These are phyloP conservation scores for Corythornis madagascariensis DNA, from an alignment of 2,113 vertebrate genomes.

Conservation along the genomic window DNA sequence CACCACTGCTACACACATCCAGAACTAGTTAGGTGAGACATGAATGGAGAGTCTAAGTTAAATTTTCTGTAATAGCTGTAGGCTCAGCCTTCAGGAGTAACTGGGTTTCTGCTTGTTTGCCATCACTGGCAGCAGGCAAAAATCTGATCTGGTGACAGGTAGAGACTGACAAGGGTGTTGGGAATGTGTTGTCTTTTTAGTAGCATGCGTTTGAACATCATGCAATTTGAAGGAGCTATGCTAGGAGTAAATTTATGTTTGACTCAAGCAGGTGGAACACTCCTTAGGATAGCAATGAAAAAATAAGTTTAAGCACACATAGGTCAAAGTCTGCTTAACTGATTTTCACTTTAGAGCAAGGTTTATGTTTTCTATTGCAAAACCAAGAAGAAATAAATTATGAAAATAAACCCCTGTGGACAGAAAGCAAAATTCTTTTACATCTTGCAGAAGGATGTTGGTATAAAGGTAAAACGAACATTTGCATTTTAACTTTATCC, in stretches of 20 bases:
- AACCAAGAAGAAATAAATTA: background rate
- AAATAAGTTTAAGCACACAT: background rate
- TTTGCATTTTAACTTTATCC: background rate
- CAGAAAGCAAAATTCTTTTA: background rate
- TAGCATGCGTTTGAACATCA: background rate
- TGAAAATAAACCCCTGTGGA: background rate
- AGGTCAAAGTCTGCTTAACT: background rate
- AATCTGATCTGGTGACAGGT: background rate
- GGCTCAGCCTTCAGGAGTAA: background rate
- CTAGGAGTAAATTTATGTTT: background rate
- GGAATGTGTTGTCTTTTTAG: background rate
- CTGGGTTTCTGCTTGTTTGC: background rate
- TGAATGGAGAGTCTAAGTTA: conserved; percentile 16
- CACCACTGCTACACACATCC: background rate
- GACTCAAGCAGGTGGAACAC: background rate
- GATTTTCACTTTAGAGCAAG: background rate
- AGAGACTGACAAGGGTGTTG: background rate
- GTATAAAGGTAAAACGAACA: background rate
- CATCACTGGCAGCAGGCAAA: background rate
- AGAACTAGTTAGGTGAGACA: background rate
- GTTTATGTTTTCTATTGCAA: background rate
- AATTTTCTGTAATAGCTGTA: conserved; percentile 18
- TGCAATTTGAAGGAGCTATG: background rate
- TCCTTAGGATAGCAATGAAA: background rate
- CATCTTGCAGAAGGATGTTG: background rate